A percentile compares a stretch with the other conserved stretches of the same genome.
Evolutionary conservation across 2,113 vertebrate species (phyloP).

Genomic region (Chionis minor): DNA sequence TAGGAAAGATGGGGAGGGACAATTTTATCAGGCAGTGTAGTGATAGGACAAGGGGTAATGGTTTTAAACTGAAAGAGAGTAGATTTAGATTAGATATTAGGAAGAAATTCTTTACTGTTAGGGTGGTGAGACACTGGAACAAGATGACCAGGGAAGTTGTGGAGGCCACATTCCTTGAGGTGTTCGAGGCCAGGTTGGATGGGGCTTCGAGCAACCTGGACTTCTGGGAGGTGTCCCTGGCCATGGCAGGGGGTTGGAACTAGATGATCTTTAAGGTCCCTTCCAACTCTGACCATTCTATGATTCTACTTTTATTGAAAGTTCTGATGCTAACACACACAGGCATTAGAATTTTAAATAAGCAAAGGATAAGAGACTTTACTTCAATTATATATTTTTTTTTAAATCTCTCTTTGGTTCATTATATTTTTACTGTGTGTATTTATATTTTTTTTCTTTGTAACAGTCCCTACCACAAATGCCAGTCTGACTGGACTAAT

Average conservation of each 20-base stretch:
- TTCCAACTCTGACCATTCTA: not conserved
- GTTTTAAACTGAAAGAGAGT: not conserved
- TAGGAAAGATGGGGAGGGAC: not conserved
- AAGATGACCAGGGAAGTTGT: not conserved
- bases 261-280: not conserved
- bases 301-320: not conserved
- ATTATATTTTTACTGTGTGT: not conserved
- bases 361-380: not conserved
- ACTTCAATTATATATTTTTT: not conserved
- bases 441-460: not conserved
- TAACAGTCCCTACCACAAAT: not conserved
- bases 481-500: not conserved
- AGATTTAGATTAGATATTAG: not conserved
- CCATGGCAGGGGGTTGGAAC: not conserved
- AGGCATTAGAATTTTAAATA: not conserved
- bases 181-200: not conserved
- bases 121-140: not conserved
- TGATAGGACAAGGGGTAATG: not conserved
- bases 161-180: not conserved
- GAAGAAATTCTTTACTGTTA: not conserved
- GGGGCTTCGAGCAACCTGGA: not conserved
- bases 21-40: not conserved
- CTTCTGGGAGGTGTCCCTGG: not conserved
- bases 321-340: not conserved
- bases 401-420: not conserved